Evolutionary conservation across 2,888 invertebrate species (phyloP), one percentile per base, ranked within the genome.

Genomic region (Hyposoter didymator): DNA sequence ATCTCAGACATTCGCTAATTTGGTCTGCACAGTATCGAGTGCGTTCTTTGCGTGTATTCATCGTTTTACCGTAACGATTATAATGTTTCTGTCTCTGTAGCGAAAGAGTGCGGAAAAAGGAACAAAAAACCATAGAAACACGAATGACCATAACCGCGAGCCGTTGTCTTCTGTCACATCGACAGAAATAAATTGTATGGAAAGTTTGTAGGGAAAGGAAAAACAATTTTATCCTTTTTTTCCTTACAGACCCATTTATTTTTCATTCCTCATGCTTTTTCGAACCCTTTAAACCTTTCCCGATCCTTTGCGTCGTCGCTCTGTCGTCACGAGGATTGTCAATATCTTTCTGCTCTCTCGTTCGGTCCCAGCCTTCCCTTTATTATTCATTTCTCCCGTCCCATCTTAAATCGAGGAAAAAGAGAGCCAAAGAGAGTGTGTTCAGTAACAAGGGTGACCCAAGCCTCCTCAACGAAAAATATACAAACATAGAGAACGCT

Each of bases 371-470:
- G 19, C 52, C 10, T 19, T 49, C 45, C 72, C 39, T 76, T 80
- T 72, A 72, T 75, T 70, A 78, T 84, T 84, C 55, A 84, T 79
- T 84, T 74, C 49, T 70, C 64, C 28, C 75, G 14, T 79, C 47
- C 19, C 78, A 70, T 70, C 69, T 59, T 49, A 39, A 49, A 79
- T 62, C 39, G 32, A 69, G 45, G 47, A 12, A 52, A 39, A 35
- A 45, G 47, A 47, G 69, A 47, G 45, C 32, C 2, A 74, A 59
- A 39, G 32, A 49, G 69, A 62, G 59, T 19, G 59, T 19, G 22
- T 47, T 55, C 28, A 39, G 76, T 67, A 76, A 67, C 45, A 52
- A 52, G 52, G 39, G 19, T 39, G 32, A 47, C 35, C 12, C 35
- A 67, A 79, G 69, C 52, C 28, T 22, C 49, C 62, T 69, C 43